Base-by-base conservation (phyloP, 2,888 invertebrate genomes). In the Halictus ligatus region DNA sequence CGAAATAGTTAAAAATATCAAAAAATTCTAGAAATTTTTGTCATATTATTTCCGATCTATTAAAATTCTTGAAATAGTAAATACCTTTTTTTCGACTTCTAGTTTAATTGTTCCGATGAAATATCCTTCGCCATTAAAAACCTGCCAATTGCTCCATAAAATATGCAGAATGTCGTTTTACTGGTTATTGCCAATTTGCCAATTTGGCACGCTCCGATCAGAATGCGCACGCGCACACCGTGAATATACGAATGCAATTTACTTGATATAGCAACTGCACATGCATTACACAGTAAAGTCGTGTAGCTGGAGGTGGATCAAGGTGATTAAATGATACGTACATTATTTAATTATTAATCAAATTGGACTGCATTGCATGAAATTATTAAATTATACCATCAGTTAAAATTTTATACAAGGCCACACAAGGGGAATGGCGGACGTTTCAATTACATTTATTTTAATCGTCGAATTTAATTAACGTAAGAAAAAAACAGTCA, bases 221-320 rank as follows among this genome's bases (percentile, higher is more conserved):
- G 64, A 64, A 64, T 64, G 3, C 64, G 15, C 64, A 15, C 29
- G 64, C 18, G 64, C 18, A 3, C 2, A 60, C 0, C 0, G 18
- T 40, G 21, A 18, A 25, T 29, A 12, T 40, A 64, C 46, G 25
- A 10, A 69, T 77, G n/a, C 8, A 35, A 29, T 67, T 29, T 50
- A 21, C 71, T 80, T 25, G 21, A 13, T 40, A 82, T 60, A 69
- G 40, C 71, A 73, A 67, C 67, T 58, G 58, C n/a, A 18, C 43
- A 6, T 6, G 18, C 35, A 50, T 75, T 35, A 40, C 40, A n/a
- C 40, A 75, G 21, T 43, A n/a, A 48, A 25, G 54, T 64, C n/a
- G 43, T n/a, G 4, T 18, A 10, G 15, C 40, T 69, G 69, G 21
- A 69, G 54, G 50, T 54, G 21, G 54, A n/a, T 54, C 54, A 40